Percentiles rank a stretch among this genome's conserved stretches.
phyloP scores from a whole-genome alignment of 2,797 vertebrate genomes.

The Lithobates sylvaticus region DNA sequence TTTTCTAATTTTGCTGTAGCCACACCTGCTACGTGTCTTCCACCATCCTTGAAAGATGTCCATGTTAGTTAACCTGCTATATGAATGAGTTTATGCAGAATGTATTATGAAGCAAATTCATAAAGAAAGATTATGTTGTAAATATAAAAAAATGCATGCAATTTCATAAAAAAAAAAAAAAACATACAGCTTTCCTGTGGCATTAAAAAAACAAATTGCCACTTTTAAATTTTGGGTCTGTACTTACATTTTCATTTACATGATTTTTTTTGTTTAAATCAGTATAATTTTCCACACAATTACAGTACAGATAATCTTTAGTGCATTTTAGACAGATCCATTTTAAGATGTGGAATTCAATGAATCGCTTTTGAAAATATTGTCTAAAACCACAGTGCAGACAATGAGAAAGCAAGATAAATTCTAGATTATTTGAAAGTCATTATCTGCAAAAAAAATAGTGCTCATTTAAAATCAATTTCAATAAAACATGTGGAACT shows the following conservation, averaged over 20 bases:
- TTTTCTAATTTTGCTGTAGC: background rate
- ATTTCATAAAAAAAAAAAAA: slow-evolving; percentile 29
- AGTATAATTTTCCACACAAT: slow-evolving; percentile 63
- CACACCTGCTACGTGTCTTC: background rate
- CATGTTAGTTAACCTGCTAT: slow-evolving; percentile 59
- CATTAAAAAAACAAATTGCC: slow-evolving; percentile 60
- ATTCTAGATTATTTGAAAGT: slow-evolving; percentile 57
- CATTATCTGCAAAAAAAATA: slow-evolving; percentile 60
- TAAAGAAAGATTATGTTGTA: slow-evolving; percentile 38
- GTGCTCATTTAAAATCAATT: slow-evolving; percentile 61
- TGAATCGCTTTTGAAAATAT: slow-evolving; percentile 60
- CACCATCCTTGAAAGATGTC: slow-evolving; percentile 20
- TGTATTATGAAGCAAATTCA: slow-evolving; percentile 50
- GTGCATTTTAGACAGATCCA: slow-evolving; percentile 60
- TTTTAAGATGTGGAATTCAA: slow-evolving; percentile 62
- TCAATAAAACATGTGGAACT: slow-evolving; percentile 56
- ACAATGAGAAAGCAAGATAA: slow-evolving; percentile 61
- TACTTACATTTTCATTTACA: slow-evolving; percentile 59
- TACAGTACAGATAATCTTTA: slow-evolving; percentile 61
- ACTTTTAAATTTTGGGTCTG: slow-evolving; percentile 54
- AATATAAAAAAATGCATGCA: slow-evolving; percentile 49
- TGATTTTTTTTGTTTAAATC: slow-evolving; percentile 58
- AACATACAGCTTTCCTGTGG: slow-evolving; percentile 47
- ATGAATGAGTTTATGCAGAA: slow-evolving; percentile 55
- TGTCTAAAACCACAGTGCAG: slow-evolving; percentile 49